Percentiles rank a stretch among this genome's conserved stretches.
phyloP scores from a whole-genome alignment of 2,888 invertebrate genomes.

The Poecilus cupreus region DNA sequence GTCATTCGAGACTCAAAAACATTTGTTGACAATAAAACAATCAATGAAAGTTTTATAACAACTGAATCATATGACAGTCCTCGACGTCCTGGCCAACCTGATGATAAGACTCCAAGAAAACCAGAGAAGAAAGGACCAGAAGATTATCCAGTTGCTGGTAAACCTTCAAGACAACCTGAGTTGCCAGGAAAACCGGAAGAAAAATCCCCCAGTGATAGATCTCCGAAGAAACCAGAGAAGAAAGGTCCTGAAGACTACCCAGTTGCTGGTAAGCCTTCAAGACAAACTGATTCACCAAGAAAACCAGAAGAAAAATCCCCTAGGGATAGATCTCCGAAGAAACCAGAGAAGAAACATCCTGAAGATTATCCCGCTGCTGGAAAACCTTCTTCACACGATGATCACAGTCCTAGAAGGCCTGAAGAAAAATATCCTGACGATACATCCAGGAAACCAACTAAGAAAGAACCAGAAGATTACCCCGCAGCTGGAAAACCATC shows the following conservation, averaged over 20 bases:
- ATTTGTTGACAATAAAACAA: not conserved
- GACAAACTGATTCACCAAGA: constrained; percentile 61
- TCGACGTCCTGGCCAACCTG: not conserved
- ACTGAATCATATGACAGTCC: constrained; percentile 10
- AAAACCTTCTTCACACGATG: not conserved
- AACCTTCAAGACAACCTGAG: constrained; percentile 66
- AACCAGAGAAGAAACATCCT: constrained; percentile 59
- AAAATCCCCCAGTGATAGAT: no score
- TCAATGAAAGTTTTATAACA: constrained; percentile 1
- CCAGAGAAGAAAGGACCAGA: not conserved
- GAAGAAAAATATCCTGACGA: not conserved
- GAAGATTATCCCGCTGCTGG: constrained; percentile 18
- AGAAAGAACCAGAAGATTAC: not conserved
- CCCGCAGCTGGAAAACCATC: not conserved
- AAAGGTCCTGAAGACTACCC: no score
- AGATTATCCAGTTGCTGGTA: not conserved
- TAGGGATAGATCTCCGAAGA: not conserved
- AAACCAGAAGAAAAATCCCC: not conserved
- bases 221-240: no score
- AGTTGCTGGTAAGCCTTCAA: constrained; percentile 62
- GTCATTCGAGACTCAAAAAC: constrained; percentile 34
- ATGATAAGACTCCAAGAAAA: not conserved
- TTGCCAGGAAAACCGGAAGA: not conserved
- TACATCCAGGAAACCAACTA: not conserved
- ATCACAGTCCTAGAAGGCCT: not conserved